Evolutionary conservation across 2,888 invertebrate species (phyloP).

Genomic region (Polylopha cassiicola): DNA sequence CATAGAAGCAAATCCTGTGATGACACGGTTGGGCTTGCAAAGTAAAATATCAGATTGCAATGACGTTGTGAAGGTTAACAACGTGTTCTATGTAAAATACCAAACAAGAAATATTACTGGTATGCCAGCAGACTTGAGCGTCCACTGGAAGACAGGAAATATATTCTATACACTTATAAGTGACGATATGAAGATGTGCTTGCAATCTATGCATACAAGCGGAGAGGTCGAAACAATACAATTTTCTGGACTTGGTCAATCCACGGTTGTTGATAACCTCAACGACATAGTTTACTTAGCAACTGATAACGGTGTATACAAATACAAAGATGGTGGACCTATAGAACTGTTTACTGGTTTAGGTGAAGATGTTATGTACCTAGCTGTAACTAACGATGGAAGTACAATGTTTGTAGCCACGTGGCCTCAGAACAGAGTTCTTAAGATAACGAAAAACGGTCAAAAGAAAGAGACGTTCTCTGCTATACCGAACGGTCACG

Average conservation of each 20-base stretch:
- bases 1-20: constrained; percentile 42
- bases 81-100: constrained; percentile 49
- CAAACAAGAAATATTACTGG: constrained; percentile 47
- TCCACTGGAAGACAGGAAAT: constrained; percentile 64
- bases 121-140: constrained; percentile 62
- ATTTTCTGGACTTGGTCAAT: constrained; percentile 62
- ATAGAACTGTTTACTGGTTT: constrained; percentile 53
- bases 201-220: constrained; percentile 50
- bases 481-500: constrained; percentile 63
- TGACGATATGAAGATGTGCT: constrained; percentile 63
- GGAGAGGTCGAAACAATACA: constrained; percentile 54
- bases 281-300: constrained; percentile 66
- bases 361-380: constrained; percentile 68
- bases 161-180: constrained; percentile 61
- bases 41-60: constrained; percentile 35
- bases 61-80: constrained; percentile 54
- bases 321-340: constrained; percentile 57
- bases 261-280: constrained; percentile 65
- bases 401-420: constrained; percentile 59
- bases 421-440: constrained; percentile 67
- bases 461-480: constrained; percentile 52
- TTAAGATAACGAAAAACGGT: constrained; percentile 55
- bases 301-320: constrained; percentile 69
- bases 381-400: constrained; percentile 55
- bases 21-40: constrained; percentile 43